These are phyloP conservation scores for Elephas maximus DNA, from an alignment of 2,113 vertebrate genomes.

Conservation along the genomic window DNA sequence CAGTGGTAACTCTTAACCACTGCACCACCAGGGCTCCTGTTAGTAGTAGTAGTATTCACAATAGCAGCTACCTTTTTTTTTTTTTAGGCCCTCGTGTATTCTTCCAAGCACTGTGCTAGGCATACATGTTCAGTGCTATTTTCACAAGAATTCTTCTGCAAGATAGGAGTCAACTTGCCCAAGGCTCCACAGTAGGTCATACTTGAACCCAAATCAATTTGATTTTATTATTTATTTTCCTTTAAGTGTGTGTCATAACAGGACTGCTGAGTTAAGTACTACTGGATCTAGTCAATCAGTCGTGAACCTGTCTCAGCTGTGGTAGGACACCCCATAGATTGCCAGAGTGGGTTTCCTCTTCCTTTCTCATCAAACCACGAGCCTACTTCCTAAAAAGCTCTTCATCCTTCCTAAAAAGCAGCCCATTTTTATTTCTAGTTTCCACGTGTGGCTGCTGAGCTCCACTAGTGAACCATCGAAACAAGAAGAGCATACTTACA, in stretches of 20 bases:
- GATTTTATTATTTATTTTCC: neutral
- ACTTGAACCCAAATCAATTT: neutral
- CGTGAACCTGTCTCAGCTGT: neutral
- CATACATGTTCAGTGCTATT: neutral
- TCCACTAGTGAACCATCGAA: neutral
- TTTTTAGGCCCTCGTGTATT: neutral
- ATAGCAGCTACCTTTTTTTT: neutral
- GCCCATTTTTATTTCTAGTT: neutral
- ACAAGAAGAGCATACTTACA: neutral
- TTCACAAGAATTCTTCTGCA: neutral
- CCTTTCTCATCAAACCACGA: neutral
- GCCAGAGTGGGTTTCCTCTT: neutral
- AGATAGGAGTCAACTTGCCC: neutral
- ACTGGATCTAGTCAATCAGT: neutral
- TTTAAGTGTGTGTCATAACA: neutral
- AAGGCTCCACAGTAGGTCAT: neutral
- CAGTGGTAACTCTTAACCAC: too few species aligned
- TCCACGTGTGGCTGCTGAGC: neutral
- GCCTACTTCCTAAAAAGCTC: neutral
- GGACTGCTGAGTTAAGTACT: neutral
- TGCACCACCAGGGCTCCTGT: too few species aligned
- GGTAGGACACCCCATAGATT: neutral
- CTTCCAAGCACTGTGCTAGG: neutral
- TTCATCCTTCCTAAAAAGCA: neutral
- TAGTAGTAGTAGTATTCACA: neutral